phyloP scores from a whole-genome alignment of 2,888 invertebrate species.

The Synanthedon tipuliformis region DNA sequence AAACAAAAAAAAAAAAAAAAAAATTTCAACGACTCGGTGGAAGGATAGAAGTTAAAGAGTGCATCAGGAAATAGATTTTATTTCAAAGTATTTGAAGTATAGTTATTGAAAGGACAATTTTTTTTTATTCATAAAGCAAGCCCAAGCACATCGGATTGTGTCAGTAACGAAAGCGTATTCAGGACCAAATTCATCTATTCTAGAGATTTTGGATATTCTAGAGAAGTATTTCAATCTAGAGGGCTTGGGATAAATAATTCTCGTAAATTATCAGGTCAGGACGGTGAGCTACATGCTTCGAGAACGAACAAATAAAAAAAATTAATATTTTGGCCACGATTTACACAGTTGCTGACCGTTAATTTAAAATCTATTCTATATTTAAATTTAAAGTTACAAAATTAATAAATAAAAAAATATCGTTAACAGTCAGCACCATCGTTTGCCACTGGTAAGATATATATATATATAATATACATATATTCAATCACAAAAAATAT shows the following conservation, averaged over 20 bases:
- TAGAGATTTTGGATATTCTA: slow-evolving; percentile 33
- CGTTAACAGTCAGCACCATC: slow-evolving; percentile 61
- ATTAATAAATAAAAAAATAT: not conserved
- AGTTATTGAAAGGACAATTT: slow-evolving; percentile 21
- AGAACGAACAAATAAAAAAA: slow-evolving; percentile 23
- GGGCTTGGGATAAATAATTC: slow-evolving; percentile 26
- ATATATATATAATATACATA: slow-evolving; percentile 5
- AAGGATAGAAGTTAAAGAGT: not conserved
- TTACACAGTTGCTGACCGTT: slow-evolving; percentile 54
- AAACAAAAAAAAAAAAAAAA: too few relatives aligned
- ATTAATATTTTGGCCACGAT: slow-evolving; percentile 29
- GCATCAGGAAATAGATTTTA: not conserved
- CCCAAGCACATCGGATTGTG: slow-evolving; percentile 61
- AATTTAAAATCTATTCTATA: slow-evolving; percentile 19
- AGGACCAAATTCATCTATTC: slow-evolving; percentile 45
- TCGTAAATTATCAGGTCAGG: slow-evolving; percentile 19
- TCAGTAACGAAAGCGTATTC: slow-evolving; percentile 43
- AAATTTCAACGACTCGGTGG: too few relatives aligned
- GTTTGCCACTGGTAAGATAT: slow-evolving; percentile 18
- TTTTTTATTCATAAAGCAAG: slow-evolving; percentile 55
- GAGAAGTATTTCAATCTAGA: slow-evolving; percentile 44
- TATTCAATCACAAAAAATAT: slow-evolving; percentile 43
- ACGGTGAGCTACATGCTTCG: slow-evolving; percentile 59
- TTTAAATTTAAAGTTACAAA: not conserved
- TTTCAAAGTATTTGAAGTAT: not conserved